Conservation (phyloP, 2,888 invertebrate genomes). For the Drosophila algonquin region DNA sequence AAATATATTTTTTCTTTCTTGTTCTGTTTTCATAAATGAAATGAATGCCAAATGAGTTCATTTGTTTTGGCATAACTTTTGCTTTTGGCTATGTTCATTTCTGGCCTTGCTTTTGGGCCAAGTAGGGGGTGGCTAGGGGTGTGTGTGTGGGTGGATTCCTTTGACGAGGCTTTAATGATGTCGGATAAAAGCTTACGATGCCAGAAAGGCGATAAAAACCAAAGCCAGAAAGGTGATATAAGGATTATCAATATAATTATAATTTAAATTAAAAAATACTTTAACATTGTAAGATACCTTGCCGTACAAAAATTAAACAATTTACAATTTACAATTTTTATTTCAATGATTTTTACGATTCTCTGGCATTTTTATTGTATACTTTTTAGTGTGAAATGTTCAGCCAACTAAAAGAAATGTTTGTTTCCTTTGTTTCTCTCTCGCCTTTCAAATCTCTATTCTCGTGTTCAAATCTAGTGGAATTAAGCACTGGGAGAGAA, state of each 20-base stretch:
- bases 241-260: not conserved
- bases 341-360: not conserved
- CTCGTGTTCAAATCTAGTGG: slow-evolving; percentile 37
- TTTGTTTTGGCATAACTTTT: slow-evolving; percentile 38
- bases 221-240: not conserved
- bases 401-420: slow-evolving; percentile 30
- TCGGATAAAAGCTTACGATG: not conserved
- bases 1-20: slow-evolving; percentile 15
- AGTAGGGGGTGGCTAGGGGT: not conserved
- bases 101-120: not conserved
- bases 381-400: slow-evolving; percentile 3
- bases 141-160: not conserved
- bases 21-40: slow-evolving; percentile 35
- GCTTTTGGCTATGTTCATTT: slow-evolving; percentile 12
- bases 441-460: slow-evolving; percentile 15
- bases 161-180: not conserved
- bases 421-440: slow-evolving; percentile 19
- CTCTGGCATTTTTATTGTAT: not conserved
- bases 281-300: not conserved
- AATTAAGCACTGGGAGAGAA: slow-evolving; percentile 27
- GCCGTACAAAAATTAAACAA: no score
- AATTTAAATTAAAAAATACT: not conserved
- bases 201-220: not conserved
- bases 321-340: not conserved
- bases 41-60: slow-evolving; percentile 44